Evolutionary conservation across 2,888 invertebrate genomes (phyloP).

Genomic region (Gerris lacustris): DNA sequence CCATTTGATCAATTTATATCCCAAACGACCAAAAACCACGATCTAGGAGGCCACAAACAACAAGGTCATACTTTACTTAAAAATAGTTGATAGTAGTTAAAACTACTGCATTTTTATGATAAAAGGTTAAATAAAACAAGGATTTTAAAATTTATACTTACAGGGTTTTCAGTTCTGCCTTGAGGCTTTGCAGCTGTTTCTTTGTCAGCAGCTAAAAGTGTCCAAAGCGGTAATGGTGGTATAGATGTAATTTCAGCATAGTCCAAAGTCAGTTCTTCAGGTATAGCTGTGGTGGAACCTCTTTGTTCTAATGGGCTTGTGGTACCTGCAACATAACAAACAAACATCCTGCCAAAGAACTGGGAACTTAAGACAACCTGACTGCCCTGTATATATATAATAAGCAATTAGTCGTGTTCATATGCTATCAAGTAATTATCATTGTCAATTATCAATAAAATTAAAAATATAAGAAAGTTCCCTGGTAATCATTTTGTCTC

Average conservation of each 20-base stretch:
- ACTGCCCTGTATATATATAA: neutral
- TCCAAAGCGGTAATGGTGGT: slow-evolving; percentile 93
- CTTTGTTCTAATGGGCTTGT: slow-evolving; percentile 65
- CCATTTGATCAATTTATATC: no score
- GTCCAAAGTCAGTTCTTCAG: slow-evolving; percentile 78
- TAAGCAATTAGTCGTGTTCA: neutral
- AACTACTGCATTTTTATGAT: no score
- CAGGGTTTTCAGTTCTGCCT: slow-evolving; percentile 37
- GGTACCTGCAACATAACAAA: slow-evolving; percentile 46
- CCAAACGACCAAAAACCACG: no score
- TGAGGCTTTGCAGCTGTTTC: slow-evolving; percentile 44
- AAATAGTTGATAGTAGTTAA: no score
- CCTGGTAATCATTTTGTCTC: no score
- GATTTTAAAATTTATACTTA: slow-evolving; percentile 17
- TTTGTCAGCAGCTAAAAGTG: slow-evolving; percentile 85
- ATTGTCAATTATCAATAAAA: no score
- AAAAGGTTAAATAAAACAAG: no score
- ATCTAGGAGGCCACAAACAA: no score
- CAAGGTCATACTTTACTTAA: no score
- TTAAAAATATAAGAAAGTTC: no score
- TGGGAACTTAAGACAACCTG: no score
- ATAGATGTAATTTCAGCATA: slow-evolving; percentile 96
- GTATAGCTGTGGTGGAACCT: slow-evolving; percentile 61
- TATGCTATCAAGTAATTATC: no score
- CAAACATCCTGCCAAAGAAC: neutral